phyloP scores from a whole-genome alignment of 2,797 vertebrate genomes.

The Trachops cirrhosus region DNA sequence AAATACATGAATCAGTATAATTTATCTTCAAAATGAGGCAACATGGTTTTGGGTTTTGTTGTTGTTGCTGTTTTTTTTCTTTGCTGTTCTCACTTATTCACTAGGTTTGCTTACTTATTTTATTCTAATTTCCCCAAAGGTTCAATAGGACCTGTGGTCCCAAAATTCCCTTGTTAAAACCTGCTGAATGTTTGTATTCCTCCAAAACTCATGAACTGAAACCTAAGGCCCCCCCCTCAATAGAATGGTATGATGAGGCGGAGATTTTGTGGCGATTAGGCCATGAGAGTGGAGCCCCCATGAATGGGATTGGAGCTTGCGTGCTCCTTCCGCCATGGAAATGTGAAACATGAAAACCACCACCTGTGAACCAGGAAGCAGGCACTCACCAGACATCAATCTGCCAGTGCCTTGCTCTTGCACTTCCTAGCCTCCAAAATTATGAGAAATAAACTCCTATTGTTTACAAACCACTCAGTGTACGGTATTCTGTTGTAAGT shows the following conservation, averaged over 20 bases:
- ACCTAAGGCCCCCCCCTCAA: neutral
- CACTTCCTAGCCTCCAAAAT: neutral
- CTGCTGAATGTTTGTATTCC: neutral
- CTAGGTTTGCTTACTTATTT: neutral
- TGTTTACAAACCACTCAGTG: neutral
- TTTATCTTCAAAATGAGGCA: neutral
- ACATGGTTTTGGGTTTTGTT: neutral
- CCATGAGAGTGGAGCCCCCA: neutral
- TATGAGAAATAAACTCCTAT: neutral
- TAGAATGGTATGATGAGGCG: neutral
- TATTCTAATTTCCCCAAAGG: neutral
- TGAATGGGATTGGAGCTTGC: neutral
- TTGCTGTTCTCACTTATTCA: neutral
- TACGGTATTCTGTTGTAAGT: neutral
- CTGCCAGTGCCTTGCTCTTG: neutral
- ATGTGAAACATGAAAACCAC: neutral
- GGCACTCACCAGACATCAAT: neutral
- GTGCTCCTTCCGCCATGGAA: neutral
- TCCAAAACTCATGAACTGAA: neutral
- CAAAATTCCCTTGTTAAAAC: neutral
- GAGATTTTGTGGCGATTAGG: neutral
- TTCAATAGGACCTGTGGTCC: neutral
- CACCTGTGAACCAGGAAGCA: neutral
- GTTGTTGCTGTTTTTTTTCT: neutral
- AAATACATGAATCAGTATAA: neutral